phyloP scores from a whole-genome alignment of 2,888 invertebrate genomes.

The Ophion costatus region DNA sequence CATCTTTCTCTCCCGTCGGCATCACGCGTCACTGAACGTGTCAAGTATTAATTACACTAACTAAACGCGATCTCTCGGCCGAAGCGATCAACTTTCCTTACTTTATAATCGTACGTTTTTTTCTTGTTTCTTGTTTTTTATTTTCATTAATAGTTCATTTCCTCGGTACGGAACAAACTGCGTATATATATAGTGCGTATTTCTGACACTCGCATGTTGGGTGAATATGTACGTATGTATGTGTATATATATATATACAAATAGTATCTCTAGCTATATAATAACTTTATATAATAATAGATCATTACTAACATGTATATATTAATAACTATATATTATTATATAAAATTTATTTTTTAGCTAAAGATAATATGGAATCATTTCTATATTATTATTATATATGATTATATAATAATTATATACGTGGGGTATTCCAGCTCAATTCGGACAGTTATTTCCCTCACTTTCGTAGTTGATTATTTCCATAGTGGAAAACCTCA shows the following conservation, averaged over 20 bases:
- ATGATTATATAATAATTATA: neutral
- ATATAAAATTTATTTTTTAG: no score
- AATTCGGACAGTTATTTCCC: no score
- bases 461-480: no score
- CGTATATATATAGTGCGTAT: constrained; percentile 8
- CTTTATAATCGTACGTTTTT: constrained; percentile 26
- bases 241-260: neutral
- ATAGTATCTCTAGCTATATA: no score
- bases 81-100: constrained; percentile 40
- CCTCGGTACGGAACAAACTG: constrained; percentile 41
- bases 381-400: neutral
- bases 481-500: no score
- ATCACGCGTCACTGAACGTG: constrained; percentile 59
- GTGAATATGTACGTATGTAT: neutral
- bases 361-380: no score
- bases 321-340: neutral
- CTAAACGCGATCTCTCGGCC: constrained; percentile 51
- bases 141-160: constrained; percentile 31
- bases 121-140: constrained; percentile 36
- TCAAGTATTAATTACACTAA: constrained; percentile 51
- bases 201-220: constrained; percentile 8
- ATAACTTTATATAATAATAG: neutral
- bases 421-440: neutral
- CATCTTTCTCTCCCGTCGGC: constrained; percentile 61
- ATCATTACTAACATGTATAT: neutral